Conservation (phyloP, 2,113 vertebrate species). For the zebrafish (Danio rerio) region DNA sequence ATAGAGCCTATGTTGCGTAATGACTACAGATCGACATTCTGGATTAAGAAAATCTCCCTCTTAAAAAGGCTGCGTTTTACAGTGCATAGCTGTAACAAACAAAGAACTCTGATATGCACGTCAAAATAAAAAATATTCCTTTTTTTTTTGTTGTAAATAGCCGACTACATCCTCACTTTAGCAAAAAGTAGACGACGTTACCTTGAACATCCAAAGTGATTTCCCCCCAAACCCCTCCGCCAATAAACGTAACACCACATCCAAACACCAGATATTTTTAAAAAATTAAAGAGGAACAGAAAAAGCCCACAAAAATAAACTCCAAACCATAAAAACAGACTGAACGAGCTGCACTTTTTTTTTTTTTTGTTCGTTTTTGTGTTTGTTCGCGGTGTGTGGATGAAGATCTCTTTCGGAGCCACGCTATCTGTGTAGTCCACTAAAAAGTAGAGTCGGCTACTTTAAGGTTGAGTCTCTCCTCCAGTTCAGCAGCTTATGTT, state of each 20-base stretch:
- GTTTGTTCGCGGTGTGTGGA: slow-evolving; percentile 77
- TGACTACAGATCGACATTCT: slow-evolving; percentile 96
- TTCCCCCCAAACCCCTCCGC: slow-evolving; percentile 76
- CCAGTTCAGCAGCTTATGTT: slow-evolving; percentile 88
- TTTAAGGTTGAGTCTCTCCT: slow-evolving; percentile 71
- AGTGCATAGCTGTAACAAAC: slow-evolving; percentile 99
- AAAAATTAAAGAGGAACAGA: slow-evolving; percentile 66
- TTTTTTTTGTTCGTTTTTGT: slow-evolving; percentile 19
- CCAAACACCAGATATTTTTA: slow-evolving; percentile 82
- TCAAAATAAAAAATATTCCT: slow-evolving; percentile 97
- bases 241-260: slow-evolving; percentile 84
- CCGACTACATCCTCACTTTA: slow-evolving; percentile 82
- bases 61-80: slow-evolving; percentile 99
- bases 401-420: slow-evolving; percentile 60
- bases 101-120: slow-evolving; percentile 96
- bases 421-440: slow-evolving; percentile 65
- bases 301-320: slow-evolving; percentile 66
- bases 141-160: slow-evolving; percentile 94
- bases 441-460: slow-evolving; percentile 60
- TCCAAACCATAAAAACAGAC: slow-evolving; percentile 68
- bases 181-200: slow-evolving; percentile 87
- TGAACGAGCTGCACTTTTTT: slow-evolving; percentile 87
- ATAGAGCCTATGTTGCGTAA: slow-evolving; percentile 41
- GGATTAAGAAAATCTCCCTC: slow-evolving; percentile 94
- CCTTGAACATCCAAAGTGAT: slow-evolving; percentile 81